Evolutionary conservation across 1,140 invertebrate genomes (phyloP).

Genomic region (Drosophila albomicans): DNA sequence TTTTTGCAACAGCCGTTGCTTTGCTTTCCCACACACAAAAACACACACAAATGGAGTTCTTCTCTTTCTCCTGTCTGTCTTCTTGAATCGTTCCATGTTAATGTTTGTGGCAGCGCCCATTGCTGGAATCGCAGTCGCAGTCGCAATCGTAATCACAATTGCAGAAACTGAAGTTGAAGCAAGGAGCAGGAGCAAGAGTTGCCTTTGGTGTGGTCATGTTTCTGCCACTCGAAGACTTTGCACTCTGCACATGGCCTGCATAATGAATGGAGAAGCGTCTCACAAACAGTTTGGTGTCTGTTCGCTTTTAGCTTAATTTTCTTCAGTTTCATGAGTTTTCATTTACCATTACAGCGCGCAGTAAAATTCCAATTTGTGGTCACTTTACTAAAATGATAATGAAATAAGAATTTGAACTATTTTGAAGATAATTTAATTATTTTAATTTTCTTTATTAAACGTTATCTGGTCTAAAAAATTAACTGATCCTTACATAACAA

Average conservation of each 20-base stretch:
- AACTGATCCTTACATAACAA: no score
- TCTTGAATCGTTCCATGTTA: slow-evolving; percentile 63
- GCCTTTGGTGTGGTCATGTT: slow-evolving; percentile 13
- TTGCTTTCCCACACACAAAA: neutral
- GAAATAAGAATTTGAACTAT: neutral
- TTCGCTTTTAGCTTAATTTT: slow-evolving; percentile 61
- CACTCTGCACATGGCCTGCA: slow-evolving; percentile 76
- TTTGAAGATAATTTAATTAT: neutral
- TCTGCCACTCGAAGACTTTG: slow-evolving; percentile 65
- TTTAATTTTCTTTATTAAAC: no score
- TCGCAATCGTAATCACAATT: neutral
- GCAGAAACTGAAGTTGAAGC: neutral
- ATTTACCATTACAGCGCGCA: slow-evolving; percentile 63
- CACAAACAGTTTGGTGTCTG: slow-evolving; percentile 9
- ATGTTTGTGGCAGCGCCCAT: slow-evolving; percentile 54
- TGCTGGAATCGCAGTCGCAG: slow-evolving; percentile 25
- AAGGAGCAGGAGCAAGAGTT: neutral
- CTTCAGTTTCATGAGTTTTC: slow-evolving; percentile 53
- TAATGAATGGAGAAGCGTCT: slow-evolving; percentile 66
- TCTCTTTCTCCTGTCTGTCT: slow-evolving; percentile 7
- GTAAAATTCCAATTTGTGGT: slow-evolving; percentile 76
- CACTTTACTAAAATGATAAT: slow-evolving; percentile 53
- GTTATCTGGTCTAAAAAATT: no score
- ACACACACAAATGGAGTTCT: slow-evolving; percentile 15
- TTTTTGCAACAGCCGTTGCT: slow-evolving; percentile 47